phyloP scores from a whole-genome alignment of 2,113 vertebrate genomes.

The Dasyurus viverrinus region DNA sequence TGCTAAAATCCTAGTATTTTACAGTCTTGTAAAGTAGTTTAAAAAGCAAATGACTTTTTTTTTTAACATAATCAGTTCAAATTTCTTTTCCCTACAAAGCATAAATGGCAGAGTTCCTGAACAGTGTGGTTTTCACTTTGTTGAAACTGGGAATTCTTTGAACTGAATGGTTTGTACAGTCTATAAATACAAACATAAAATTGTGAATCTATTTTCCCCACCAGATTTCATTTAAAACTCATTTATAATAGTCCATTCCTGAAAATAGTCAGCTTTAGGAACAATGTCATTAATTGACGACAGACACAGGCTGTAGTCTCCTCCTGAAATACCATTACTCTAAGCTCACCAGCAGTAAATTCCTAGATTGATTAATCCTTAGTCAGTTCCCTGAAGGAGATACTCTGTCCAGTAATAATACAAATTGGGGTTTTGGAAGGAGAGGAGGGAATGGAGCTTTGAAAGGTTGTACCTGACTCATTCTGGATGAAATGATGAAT shows the following conservation, averaged over 20 bases:
- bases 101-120: constrained; percentile 29
- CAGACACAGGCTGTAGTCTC: constrained; percentile 1
- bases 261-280: neutral
- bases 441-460: neutral
- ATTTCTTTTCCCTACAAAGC: constrained; percentile 21
- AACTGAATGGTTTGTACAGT: constrained; percentile 43
- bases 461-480: constrained; percentile 14
- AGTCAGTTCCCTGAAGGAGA: constrained; percentile 18
- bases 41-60: constrained; percentile 15
- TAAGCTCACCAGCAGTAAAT: neutral
- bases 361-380: neutral
- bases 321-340: constrained; percentile 9
- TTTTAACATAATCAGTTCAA: constrained; percentile 7
- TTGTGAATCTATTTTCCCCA: constrained; percentile 26
- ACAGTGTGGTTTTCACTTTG: constrained; percentile 27
- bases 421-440: neutral
- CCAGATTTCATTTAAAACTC: constrained; percentile 25
- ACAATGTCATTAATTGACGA: neutral
- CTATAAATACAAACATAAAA: constrained; percentile 18
- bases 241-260: neutral
- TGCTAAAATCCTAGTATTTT: constrained; percentile 28
- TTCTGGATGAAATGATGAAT: constrained; percentile 4
- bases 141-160: constrained; percentile 36
- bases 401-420: neutral
- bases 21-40: constrained; percentile 47